Evolutionary conservation across 2,888 invertebrate species (phyloP), one percentile per base, ranked within the genome.

Genomic region (Tortricodes alternella): DNA sequence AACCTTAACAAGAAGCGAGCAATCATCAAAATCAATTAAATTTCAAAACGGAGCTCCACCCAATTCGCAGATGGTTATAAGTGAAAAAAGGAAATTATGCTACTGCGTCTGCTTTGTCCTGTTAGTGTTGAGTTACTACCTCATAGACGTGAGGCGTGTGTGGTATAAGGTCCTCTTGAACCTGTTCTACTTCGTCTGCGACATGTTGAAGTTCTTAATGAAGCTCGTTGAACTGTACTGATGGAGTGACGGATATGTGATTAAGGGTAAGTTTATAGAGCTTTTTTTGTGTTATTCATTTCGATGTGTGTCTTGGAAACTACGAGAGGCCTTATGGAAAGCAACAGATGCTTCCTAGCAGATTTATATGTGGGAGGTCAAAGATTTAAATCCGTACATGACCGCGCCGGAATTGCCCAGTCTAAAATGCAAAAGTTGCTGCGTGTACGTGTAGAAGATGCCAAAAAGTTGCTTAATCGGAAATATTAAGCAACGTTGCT

Each of bases 141-240:
- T 76, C 46, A 67, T 89, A 76, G 89, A 90, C 77, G 64, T 85
- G 62, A 81, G 74, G 60, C 80, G 89, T 8, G 64, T 76, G 66
- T 88, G 85, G 81, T 89, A 89, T 76, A 89, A 84, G 63, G 55
- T 85, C n/a, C 35, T 88, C 52, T 64, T 88, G 58, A 80, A 90
- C 46, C 61, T 76, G 57, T 90, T 90, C 63, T 90, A 90, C 62
- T 71, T 88, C 41, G 76, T 73, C 52, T 87, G 89, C 60, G 89
- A 90, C 56, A 69, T 88, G 75, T 67, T 89, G 62, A 86, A 87
- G 65, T 66, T 89, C 9, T 66, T 90, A 34, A 85, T 90, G 78
- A 89, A 89, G 65, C 69, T 89, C 29, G 87, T 89, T 4, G 89
- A 88, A 65, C 70, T 86, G 48, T 86, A 85, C 60, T 87, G 77